Conservation (phyloP, 2,888 invertebrate genomes). For the Neocrepidodera transversa region DNA sequence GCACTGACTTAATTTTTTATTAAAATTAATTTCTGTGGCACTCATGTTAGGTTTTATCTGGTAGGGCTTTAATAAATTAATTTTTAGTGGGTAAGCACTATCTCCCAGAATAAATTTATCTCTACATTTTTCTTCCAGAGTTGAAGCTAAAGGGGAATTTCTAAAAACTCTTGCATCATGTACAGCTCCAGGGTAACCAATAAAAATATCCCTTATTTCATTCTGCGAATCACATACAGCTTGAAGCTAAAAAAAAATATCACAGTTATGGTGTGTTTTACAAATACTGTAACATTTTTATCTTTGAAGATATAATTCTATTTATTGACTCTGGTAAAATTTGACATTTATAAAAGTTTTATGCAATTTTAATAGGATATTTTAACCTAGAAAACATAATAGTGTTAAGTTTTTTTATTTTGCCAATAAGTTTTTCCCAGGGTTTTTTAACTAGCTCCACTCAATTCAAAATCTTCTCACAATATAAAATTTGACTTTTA, state of each 20-base stretch:
- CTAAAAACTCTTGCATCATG: slow-evolving; percentile 36
- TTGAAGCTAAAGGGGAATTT: slow-evolving; percentile 22
- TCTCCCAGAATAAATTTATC: slow-evolving; percentile 23
- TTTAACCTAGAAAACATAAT: no score
- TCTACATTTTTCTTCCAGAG: slow-evolving; percentile 26
- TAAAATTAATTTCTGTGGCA: not conserved
- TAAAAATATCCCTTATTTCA: not conserved
- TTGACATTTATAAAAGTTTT: no score
- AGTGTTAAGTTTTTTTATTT: no score
- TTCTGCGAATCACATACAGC: slow-evolving; percentile 9
- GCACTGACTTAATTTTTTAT: slow-evolving; percentile 19
- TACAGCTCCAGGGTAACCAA: slow-evolving; percentile 33
- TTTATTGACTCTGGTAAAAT: no score
- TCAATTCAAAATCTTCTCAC: no score
- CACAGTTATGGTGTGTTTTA: no score
- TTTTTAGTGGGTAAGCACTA: slow-evolving; percentile 27
- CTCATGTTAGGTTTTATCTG: slow-evolving; percentile 22
- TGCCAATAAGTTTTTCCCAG: no score
- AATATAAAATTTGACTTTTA: no score
- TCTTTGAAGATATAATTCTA: no score
- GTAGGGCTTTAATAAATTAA: slow-evolving; percentile 24
- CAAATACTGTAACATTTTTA: no score
- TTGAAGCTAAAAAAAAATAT: slow-evolving; percentile 14
- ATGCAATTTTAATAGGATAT: no score
- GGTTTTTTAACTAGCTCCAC: no score